Percentiles rank a stretch among this genome's conserved stretches.
These are phyloP conservation scores for Drosophila asahinai DNA, from an alignment of 1,140 invertebrate genomes.

Conservation along the genomic window DNA sequence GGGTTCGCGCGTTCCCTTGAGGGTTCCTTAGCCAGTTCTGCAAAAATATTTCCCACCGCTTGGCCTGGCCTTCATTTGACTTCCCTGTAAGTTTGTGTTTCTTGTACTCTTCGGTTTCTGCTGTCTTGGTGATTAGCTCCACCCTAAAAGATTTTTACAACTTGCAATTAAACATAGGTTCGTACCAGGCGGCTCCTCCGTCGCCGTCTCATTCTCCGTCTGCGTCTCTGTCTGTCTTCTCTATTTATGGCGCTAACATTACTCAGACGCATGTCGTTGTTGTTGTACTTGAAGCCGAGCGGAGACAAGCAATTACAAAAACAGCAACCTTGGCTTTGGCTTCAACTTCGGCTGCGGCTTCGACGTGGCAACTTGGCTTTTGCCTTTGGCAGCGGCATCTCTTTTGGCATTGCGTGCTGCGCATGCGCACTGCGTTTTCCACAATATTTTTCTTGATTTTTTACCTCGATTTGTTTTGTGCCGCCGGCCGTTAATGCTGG, in stretches of 20 bases:
- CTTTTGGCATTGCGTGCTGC: slow-evolving; percentile 58
- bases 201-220: neutral
- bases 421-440: slow-evolving; percentile 47
- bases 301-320: slow-evolving; percentile 53
- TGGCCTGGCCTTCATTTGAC: slow-evolving; percentile 33
- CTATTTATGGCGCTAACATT: slow-evolving; percentile 66
- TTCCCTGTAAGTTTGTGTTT: slow-evolving; percentile 20
- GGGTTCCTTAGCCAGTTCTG: neutral
- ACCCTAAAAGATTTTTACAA: slow-evolving; percentile 59
- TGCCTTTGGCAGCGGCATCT: slow-evolving; percentile 30
- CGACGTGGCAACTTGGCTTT: slow-evolving; percentile 2
- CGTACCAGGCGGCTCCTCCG: slow-evolving; percentile 7
- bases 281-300: slow-evolving; percentile 52
- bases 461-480: slow-evolving; percentile 20
- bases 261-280: slow-evolving; percentile 45
- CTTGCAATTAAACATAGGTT: slow-evolving; percentile 58
- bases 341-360: slow-evolving; percentile 9
- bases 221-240: slow-evolving; percentile 14
- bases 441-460: slow-evolving; percentile 4
- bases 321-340: slow-evolving; percentile 58
- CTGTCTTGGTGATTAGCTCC: slow-evolving; percentile 51
- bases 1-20: neutral
- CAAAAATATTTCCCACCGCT: neutral
- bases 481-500: slow-evolving; percentile 38
- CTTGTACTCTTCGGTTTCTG: neutral